Evolutionary conservation across 2,888 invertebrate genomes (phyloP), one percentile per base, ranked within the genome.

Genomic region (Trichogramma evanescens): DNA sequence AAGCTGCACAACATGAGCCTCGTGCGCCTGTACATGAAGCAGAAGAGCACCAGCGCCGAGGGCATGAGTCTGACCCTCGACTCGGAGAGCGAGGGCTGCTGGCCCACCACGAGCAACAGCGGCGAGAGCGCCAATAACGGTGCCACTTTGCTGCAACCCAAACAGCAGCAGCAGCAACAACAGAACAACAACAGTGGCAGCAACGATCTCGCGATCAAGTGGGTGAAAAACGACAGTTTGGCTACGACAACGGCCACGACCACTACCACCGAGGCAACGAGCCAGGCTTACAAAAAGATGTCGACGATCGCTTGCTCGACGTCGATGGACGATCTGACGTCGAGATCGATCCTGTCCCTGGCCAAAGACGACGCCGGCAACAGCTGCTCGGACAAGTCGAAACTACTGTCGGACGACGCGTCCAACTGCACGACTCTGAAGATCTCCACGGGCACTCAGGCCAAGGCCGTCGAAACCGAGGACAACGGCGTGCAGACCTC

Each of bases 11-110:
- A 89, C 67, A 87, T 93, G 76, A 93, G 88, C 78, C 83, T 93
- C 72, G 90, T 93, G 50, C 90, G 90, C 77, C 81, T 93, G 66
- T 93, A 93, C 74, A 93, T 93, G 83, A 92, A 93, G 77, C 93
- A 93, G 74, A 91, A 91, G 76, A 91, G 91, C 75, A 86, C 85
- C 80, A 89, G 90, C 67, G 87, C 86, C 58, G 90, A 91, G 75
- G 87, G 87, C 60, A 87, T 86, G 69, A 84, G 85, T 60, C 78
- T 82, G 26, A 85, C 85, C 58, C 85, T 89, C 81, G 76, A 74
- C 54, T 89, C 89, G 2, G 87, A 79, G 1, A 81, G 82, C 55
- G 83, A 91, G 68, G 89, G 89, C 72, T 73, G 70, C 43, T 90
- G 90, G 90, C 89, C 89, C 4, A 84, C 82, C 26, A 82, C 82